Conservation (phyloP, 2,888 invertebrate genomes). For the Tribolium freemani region DNA sequence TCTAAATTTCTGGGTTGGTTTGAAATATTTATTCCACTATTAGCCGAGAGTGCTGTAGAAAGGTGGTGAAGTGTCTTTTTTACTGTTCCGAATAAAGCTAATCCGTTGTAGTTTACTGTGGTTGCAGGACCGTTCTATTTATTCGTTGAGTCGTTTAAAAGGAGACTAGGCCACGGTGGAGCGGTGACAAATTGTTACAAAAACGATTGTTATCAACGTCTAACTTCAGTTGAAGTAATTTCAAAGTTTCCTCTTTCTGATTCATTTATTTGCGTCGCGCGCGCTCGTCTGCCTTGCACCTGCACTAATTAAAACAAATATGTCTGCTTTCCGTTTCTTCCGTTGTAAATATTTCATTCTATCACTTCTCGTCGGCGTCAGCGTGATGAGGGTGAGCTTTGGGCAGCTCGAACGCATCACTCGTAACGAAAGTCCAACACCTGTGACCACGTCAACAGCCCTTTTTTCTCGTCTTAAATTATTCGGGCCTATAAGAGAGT, state of each 20-base stretch:
- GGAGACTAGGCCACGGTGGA: conserved; percentile 46
- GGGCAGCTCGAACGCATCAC: conserved; percentile 7
- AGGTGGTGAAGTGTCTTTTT: conserved; percentile 26
- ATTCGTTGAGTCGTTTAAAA: conserved; percentile 44
- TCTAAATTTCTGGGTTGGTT: not conserved
- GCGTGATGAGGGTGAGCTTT: conserved; percentile 29
- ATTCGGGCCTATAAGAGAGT: conserved; percentile 25
- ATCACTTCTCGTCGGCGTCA: not conserved
- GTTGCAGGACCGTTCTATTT: conserved; percentile 19
- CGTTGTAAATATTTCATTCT: not conserved
- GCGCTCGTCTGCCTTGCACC: not conserved
- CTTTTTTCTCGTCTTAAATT: conserved; percentile 29
- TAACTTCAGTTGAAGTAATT: conserved; percentile 41
- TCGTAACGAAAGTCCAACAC: conserved; percentile 28
- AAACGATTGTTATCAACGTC: conserved; percentile 46
- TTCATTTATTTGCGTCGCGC: conserved; percentile 32
- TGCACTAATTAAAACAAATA: not conserved
- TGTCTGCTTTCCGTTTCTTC: not conserved
- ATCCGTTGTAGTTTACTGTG: conserved; percentile 36
- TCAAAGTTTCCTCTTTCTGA: conserved; percentile 40
- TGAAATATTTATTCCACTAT: conserved; percentile 20
- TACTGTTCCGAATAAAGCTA: conserved; percentile 31
- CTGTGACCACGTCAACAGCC: conserved; percentile 33
- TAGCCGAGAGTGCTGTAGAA: conserved; percentile 3
- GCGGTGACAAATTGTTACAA: conserved; percentile 52